Conservation (phyloP, 2,113 vertebrate species). For the Callorhinus ursinus region DNA sequence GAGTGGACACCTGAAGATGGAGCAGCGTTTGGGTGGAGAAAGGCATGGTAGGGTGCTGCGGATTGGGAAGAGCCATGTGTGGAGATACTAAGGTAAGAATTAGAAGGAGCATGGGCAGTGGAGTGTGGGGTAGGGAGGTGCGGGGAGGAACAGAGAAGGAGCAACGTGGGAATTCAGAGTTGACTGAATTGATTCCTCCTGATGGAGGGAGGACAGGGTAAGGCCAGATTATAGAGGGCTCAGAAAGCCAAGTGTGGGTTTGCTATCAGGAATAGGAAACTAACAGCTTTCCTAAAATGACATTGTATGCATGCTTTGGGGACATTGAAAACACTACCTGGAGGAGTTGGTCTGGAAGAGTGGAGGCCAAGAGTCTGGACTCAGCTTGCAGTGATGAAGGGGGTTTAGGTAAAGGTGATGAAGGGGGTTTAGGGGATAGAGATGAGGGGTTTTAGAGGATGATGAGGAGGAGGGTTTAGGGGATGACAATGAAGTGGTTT, state of each 20-base stretch:
- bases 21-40: background rate
- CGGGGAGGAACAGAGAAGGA: background rate
- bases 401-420: background rate
- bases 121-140: background rate
- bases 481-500: background rate
- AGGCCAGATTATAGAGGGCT: background rate
- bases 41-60: background rate
- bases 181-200: background rate
- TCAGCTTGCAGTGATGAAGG: background rate
- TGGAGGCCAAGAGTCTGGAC: background rate
- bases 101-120: accelerated
- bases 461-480: background rate
- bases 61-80: background rate
- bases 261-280: background rate
- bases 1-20: background rate
- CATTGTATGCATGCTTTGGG: background rate
- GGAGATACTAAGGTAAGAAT: background rate
- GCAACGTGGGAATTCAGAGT: background rate
- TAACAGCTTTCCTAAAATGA: background rate
- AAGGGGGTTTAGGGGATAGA: background rate
- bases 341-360: background rate
- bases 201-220: background rate
- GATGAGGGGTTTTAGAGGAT: background rate
- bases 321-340: background rate
- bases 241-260: background rate